Base-by-base conservation (phyloP, 23 tunicate genomes). In the Styela clava region DNA sequence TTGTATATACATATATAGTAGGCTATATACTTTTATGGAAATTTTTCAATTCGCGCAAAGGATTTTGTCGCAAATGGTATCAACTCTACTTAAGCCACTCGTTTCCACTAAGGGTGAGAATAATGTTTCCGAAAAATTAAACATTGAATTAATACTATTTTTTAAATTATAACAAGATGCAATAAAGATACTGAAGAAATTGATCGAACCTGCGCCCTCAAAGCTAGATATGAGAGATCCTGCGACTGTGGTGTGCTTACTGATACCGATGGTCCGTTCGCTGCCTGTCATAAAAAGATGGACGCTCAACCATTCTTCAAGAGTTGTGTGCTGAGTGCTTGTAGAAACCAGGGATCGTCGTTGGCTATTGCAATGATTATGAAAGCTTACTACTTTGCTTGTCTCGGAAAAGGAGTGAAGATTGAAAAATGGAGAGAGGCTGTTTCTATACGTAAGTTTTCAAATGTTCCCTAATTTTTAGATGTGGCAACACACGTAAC, bases 301-400 rank as follows among this genome's bases (percentile, higher is more conserved):
- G 78, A 80, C 34, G 89, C 95, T 7, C 79, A 56, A 25, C 89
- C 89, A 9, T 90, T 85, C 64, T 77, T 52, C 33, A 31, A 81
- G 64, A 89, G 74, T 52, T 76, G 81, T 31, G 81, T 76, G 26
- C 21, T 21, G 25, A 56, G n/a, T 52, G 81, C 81, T 21, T 76
- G 81, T 29, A 33, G 44, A 1, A 12, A 52, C 21, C 25, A 44
- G 22, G 81, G 81, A 44, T 21, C 25, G 0, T 16, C 65, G 0
- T 21, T 44, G 30, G 65, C 81, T 5, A 76, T 76, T 20, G 37
- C 52, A 7, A 44, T 0, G 7, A 76, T 52, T 24, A 27, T 44
- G 0, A 52, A 51, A 52, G 81, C 81, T 28, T 76, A 76, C 31
- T 24, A n/a, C 27, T 16, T 76, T 28, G 81, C 81, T 2, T 76